Base-by-base conservation (phyloP, 2,113 vertebrate genomes). In the Semicossyphus pulcher region DNA sequence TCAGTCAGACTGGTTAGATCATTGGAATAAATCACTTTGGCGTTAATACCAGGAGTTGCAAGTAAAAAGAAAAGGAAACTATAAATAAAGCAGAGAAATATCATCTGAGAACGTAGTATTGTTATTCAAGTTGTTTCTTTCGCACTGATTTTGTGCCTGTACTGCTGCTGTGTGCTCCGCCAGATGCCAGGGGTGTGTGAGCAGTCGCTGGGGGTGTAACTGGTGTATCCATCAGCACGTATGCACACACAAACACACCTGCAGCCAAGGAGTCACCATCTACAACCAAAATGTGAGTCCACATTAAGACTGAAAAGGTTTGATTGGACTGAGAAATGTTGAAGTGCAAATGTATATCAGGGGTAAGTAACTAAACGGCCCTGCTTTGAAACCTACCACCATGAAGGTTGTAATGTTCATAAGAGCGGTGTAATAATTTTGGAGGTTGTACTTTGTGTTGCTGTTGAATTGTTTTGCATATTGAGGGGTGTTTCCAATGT, bases 141-240 rank as follows among this genome's bases (percentile, higher is more conserved):
- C 37, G 1, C 34, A 42, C 2, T 12, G 0, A 60, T 16, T 15
- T 47, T 41, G 32, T 47, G 26, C 56, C 54, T 23, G 7, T 23
- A 3, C 36, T 31, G 16, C 36, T 49, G 5, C n/a, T 61, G 9
- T 52, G 31, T 29, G 32, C 31, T 34, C 47, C 36, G 82, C n/a
- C 61, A 99, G 97, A 84, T 99, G 97, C 86, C 95, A 93, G 69
- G 96, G 95, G 42, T 99, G 97, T 21, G 96, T 98, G 54, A 96
- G 94, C 92, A 99, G 97, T 80, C 94, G 85, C 21, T 99, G 97
- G 97, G 94, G 96, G 2, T 99, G 97, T 85, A 96, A 96, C 86
- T 99, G 97, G 97, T 99, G 97, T 11, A 91, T 98, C 75, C 96
- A 96, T 76, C 94, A 96, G 83, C 97, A 99, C 62, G 84, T 95